phyloP scores from a whole-genome alignment of 2,797 vertebrate species.

The Tokudaia muenninki region DNA sequence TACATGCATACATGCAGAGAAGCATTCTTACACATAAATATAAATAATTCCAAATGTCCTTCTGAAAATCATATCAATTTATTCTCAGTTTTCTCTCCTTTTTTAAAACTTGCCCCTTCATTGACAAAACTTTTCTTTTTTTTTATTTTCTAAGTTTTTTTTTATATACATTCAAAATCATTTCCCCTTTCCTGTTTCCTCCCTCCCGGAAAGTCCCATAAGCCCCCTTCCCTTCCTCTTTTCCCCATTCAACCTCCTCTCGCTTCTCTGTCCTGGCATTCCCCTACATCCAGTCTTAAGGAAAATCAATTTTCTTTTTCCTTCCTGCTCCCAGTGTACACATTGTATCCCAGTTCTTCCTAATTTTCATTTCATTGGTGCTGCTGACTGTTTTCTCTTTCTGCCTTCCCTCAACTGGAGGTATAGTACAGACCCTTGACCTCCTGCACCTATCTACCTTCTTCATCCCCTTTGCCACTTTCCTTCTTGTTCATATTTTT shows the following conservation, averaged over 20 bases:
- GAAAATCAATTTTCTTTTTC: background rate
- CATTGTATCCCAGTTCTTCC: background rate
- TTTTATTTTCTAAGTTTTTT: no score
- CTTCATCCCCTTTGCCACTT: background rate
- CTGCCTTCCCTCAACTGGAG: background rate
- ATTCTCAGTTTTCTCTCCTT: background rate
- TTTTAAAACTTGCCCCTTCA: background rate
- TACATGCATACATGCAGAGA: background rate
- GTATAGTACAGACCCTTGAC: background rate
- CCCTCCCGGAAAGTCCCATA: no score
- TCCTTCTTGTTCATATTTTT: background rate
- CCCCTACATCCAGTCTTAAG: no score
- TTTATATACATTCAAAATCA: no score
- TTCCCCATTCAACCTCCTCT: no score
- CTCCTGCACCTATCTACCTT: background rate
- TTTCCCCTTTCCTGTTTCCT: no score
- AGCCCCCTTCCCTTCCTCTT: no score
- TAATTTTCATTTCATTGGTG: background rate
- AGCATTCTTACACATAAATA: background rate
- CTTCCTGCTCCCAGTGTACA: background rate
- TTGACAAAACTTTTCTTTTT: background rate
- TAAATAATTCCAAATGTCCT: no score
- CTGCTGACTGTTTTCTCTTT: background rate
- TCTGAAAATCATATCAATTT: background rate
- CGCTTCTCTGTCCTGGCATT: no score